Base-by-base conservation (phyloP, 2,888 invertebrate genomes). In the Rhynchonema sp. region DNA sequence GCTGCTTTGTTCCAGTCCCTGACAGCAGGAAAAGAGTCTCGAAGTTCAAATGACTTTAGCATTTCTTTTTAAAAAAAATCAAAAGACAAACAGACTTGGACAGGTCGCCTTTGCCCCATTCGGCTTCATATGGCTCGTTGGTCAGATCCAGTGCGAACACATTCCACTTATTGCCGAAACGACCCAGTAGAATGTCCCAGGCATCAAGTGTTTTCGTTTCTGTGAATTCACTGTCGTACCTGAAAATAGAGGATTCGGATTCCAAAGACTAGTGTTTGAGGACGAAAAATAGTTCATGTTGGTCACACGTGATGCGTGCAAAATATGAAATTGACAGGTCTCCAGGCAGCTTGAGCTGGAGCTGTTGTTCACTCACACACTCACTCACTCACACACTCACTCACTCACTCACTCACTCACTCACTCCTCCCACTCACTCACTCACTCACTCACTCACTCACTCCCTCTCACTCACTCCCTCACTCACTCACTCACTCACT, bases 51-150 rank as follows among this genome's bases (percentile, higher is more conserved):
- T n/a, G n/a, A n/a, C n/a, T n/a, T n/a, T n/a, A n/a, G n/a, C n/a
- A n/a, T n/a, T n/a, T n/a, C n/a, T n/a, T n/a, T n/a, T n/a, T n/a
- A n/a, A n/a, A n/a, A n/a, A n/a, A n/a, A n/a, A n/a, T n/a, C n/a
- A n/a, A n/a, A n/a, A n/a, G n/a, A n/a, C n/a, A n/a, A n/a, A n/a
- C n/a, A n/a, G n/a, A n/a, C n/a, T n/a, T n/a, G n/a, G n/a, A 55
- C 1, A 26, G 27, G n/a, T 59, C 53, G 26, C 46, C 46, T 23
- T 57, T 53, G 23, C 61, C 61, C 61, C 61, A 61, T 23, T 28
- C 27, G 27, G 61, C 61, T 1, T 57, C 61, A 29, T 61, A 59
- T 20, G 61, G 61, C 27, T 61, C 61, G 55, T 61, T 61, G 30
- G 38, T 46, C 26, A 57, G 13, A 26, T 57, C 56, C 30, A 56